These are phyloP conservation scores for Lithosia quadra DNA, from an alignment of 2,888 invertebrate genomes.

Conservation along the genomic window DNA sequence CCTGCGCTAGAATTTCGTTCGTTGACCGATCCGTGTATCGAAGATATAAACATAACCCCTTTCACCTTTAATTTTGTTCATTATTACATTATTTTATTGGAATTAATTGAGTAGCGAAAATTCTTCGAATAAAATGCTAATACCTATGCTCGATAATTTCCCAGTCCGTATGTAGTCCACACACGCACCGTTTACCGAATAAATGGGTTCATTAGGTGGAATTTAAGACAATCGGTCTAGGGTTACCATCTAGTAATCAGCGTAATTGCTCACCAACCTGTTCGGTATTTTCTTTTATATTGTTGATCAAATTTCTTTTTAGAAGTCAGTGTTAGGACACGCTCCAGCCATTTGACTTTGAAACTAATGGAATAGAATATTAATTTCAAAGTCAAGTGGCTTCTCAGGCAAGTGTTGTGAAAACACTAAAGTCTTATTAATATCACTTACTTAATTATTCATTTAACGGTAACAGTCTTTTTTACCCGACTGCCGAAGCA, in stretches of 20 bases:
- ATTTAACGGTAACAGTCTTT: no score
- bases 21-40: no score
- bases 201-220: constrained; percentile 72
- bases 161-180: constrained; percentile 48
- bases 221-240: constrained; percentile 69
- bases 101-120: background rate
- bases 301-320: constrained; percentile 18
- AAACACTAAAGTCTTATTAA: no score
- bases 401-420: no score
- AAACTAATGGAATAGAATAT: constrained; percentile 14
- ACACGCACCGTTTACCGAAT: constrained; percentile 66
- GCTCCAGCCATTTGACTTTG: background rate
- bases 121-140: background rate
- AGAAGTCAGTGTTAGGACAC: constrained; percentile 14
- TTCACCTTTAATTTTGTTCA: no score
- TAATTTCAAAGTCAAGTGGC: constrained; percentile 24
- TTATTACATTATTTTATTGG: background rate
- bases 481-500: no score
- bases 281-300: constrained; percentile 27
- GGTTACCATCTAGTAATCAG: constrained; percentile 57
- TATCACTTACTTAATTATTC: no score
- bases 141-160: constrained; percentile 12
- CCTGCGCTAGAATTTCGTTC: no score
- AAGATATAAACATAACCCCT: no score
- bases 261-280: constrained; percentile 46